These are phyloP conservation scores for Caracal caracal DNA, from an alignment of 2,113 vertebrate species.

Conservation along the genomic window DNA sequence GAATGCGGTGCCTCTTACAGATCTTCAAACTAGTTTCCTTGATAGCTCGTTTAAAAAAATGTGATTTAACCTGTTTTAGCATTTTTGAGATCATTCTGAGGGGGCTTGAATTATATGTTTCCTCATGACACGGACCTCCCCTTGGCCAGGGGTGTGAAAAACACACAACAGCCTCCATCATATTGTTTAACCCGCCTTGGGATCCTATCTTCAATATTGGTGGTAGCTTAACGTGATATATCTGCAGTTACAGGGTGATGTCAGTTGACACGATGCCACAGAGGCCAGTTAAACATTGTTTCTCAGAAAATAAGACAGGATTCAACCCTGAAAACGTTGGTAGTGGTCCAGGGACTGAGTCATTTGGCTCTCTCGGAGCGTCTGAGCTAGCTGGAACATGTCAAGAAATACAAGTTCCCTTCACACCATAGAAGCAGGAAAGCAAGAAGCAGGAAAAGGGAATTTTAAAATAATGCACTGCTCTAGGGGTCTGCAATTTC, in stretches of 20 bases:
- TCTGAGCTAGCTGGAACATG: conserved; percentile 86
- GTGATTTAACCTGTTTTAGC: conserved; percentile 56
- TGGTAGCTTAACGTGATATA: conserved; percentile 81
- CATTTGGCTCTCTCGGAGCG: conserved; percentile 83
- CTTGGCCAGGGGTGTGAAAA: background rate
- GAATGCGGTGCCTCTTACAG: background rate
- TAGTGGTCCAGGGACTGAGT: conserved; percentile 85
- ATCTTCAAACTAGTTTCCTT: conserved; percentile 13
- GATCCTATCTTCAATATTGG: conserved; percentile 77
- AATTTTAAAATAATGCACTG: conserved; percentile 76
- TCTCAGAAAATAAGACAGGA: conserved; percentile 78
- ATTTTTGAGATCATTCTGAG: conserved; percentile 57
- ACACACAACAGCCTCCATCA: rapidly evolving
- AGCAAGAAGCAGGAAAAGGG: conserved; percentile 76
- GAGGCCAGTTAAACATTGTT: conserved; percentile 85
- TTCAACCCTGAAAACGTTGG: conserved; percentile 83
- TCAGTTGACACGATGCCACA: conserved; percentile 85
- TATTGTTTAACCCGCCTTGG: conserved; percentile 21
- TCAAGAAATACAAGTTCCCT: conserved; percentile 56
- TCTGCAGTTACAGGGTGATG: conserved; percentile 84
- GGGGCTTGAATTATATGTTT: conserved; percentile 7
- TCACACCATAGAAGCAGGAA: conserved; percentile 49
- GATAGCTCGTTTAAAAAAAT: conserved; percentile 48
- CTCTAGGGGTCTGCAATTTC: conserved; percentile 73
- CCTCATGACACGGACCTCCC: conserved; percentile 2